Conservation (phyloP, 2,797 vertebrate species). For the Eulemur rubriventer region DNA sequence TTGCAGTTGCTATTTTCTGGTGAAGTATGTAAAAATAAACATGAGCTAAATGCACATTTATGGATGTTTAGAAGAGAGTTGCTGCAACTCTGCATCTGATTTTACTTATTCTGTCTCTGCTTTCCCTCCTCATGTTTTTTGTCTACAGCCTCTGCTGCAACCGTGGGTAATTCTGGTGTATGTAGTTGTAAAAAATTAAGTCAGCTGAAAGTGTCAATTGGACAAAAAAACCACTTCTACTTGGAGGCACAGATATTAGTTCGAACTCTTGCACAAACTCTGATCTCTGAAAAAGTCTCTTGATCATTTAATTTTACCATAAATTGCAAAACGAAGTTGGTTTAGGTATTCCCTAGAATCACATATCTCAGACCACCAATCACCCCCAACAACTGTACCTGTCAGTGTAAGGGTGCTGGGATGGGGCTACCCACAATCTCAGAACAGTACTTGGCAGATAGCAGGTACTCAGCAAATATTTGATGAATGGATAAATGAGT, state of each 20-base stretch:
- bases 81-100: slow-evolving; percentile 46
- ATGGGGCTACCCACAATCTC: not conserved
- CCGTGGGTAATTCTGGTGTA: not conserved
- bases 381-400: not conserved
- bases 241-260: not conserved
- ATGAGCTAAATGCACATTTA: slow-evolving; percentile 56
- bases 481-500: not conserved
- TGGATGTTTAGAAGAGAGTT: slow-evolving; percentile 36
- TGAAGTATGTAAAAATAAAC: slow-evolving; percentile 68
- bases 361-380: not conserved
- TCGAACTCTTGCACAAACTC: not conserved
- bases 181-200: not conserved
- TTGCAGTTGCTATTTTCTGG: slow-evolving; percentile 63
- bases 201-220: not conserved
- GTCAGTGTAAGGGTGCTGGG: not conserved
- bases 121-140: not conserved
- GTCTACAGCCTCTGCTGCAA: not conserved
- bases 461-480: not conserved
- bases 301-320: not conserved
- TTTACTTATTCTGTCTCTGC: slow-evolving; percentile 34
- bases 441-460: not conserved
- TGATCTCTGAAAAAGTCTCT: not conserved
- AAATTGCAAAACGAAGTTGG: not conserved
- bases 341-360: not conserved
- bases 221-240: too few species aligned